A percentile compares a stretch with the other conserved stretches of the same genome.
These are phyloP conservation scores for Dicrostonyx torquatus DNA, from an alignment of 2,797 vertebrate genomes.

Conservation along the genomic window DNA sequence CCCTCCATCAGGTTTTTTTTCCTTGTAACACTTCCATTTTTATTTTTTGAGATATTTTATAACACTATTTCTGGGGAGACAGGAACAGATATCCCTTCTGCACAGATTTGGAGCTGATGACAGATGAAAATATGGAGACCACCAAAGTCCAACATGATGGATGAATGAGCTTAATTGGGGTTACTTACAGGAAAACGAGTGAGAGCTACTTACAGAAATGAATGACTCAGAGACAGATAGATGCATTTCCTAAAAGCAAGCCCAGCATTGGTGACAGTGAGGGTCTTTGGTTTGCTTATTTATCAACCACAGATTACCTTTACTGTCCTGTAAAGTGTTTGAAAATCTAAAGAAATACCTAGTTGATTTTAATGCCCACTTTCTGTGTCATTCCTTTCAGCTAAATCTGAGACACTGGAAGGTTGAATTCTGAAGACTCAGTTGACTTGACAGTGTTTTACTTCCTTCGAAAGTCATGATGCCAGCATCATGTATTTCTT, in stretches of 20 bases:
- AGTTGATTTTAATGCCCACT: neutral
- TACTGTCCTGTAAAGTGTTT: neutral
- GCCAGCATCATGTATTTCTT: neutral
- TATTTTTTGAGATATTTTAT: neutral
- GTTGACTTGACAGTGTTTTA: neutral
- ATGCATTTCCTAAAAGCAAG: neutral
- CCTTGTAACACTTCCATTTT: neutral
- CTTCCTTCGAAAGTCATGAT: neutral
- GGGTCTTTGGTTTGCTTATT: neutral
- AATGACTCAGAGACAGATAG: neutral
- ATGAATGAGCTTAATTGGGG: neutral
- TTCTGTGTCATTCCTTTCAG: neutral
- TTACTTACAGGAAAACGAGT: neutral
- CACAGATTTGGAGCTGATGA: neutral
- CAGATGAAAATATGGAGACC: neutral
- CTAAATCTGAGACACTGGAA: conserved; percentile 6
- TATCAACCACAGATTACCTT: neutral
- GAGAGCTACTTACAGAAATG: neutral
- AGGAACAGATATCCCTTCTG: neutral
- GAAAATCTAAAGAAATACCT: neutral
- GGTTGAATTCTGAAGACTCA: neutral
- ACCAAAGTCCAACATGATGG: too few relatives aligned
- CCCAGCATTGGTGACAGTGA: neutral
- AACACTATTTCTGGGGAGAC: neutral
- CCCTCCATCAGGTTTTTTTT: neutral